Conservation (phyloP, 2,888 invertebrate species). For the Nomada flava region DNA sequence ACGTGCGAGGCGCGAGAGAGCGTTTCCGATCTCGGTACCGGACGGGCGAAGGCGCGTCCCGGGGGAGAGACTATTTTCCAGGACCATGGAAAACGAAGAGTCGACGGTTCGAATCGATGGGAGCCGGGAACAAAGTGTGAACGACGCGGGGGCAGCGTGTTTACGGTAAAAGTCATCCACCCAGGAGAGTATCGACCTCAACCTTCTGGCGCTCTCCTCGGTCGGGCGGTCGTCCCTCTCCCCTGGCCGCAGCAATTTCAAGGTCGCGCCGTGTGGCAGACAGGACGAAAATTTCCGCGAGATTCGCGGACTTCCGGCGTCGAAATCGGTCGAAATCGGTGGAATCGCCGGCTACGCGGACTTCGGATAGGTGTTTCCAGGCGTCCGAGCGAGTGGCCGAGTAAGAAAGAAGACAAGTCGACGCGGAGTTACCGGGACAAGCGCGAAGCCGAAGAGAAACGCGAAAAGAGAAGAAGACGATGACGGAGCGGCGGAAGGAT, state of each 20-base stretch:
- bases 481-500: constrained; percentile 28
- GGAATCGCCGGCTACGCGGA: background rate
- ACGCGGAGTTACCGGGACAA: constrained; percentile 59
- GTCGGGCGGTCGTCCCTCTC: background rate
- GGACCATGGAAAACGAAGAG: background rate
- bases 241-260: constrained; percentile 42
- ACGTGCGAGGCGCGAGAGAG: background rate
- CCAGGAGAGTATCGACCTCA: constrained; percentile 61
- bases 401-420: constrained; percentile 67
- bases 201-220: constrained; percentile 37
- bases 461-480: constrained; percentile 30
- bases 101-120: background rate
- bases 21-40: background rate
- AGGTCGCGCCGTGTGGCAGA: constrained; percentile 29
- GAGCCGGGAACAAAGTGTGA: background rate
- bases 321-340: constrained; percentile 17
- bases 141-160: constrained; percentile 46
- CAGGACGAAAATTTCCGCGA: constrained; percentile 27
- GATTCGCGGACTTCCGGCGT: constrained; percentile 27
- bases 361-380: constrained; percentile 46
- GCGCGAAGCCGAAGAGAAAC: constrained; percentile 47
- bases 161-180: constrained; percentile 67
- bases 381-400: constrained; percentile 52
- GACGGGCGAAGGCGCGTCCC: background rate
- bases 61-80: background rate